Base-by-base conservation (phyloP, 2,797 vertebrate genomes). In the Cyclura pinguis region DNA sequence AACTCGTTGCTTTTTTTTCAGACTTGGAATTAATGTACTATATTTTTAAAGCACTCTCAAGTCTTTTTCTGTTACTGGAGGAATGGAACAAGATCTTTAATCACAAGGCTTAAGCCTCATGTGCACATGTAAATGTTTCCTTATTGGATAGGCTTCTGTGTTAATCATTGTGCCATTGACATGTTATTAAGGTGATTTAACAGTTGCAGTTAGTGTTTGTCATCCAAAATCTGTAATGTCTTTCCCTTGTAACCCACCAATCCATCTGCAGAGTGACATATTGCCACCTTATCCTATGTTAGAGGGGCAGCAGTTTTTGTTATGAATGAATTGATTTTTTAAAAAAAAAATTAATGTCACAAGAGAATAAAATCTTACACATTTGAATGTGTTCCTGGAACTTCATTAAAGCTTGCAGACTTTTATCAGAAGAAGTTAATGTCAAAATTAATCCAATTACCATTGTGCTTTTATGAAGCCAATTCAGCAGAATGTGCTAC, bases 391-490 rank as follows among this genome's bases (percentile, higher is more conserved):
- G 6, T 80, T 64, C 35, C 57, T 80, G 59, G 42, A 47, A 69
- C 22, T 47, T 16, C 57, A 22, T 29, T n/a, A 69, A 22, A 80
- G 62, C n/a, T 57, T 69, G 6, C 47, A 87, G 35, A 22, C 3
- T 35, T 69, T 62, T 4, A 29, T 55, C 22, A 27, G 62, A 69
- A 35, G 13, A 72, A 18, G 64, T 27, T 72, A 12, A 55, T 81
- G 78, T 81, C 50, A 73, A 72, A 69, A 88, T 81, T 52, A 81
- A 81, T 80, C 22, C 12, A 64, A 69, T 52, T 88, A 72, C 22
- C 24, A 57, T 38, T 72, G 32, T 80, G 38, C 64, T 38, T 72
- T 12, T 50, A 13, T 86, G 55, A 59, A 87, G 38, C 27, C 24
- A 47, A 20, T 77, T 77, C n/a, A 72, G 7, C 29, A 69, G 67